These are phyloP conservation scores for Bucco capensis DNA, from an alignment of 2,113 vertebrate genomes.

Conservation along the genomic window DNA sequence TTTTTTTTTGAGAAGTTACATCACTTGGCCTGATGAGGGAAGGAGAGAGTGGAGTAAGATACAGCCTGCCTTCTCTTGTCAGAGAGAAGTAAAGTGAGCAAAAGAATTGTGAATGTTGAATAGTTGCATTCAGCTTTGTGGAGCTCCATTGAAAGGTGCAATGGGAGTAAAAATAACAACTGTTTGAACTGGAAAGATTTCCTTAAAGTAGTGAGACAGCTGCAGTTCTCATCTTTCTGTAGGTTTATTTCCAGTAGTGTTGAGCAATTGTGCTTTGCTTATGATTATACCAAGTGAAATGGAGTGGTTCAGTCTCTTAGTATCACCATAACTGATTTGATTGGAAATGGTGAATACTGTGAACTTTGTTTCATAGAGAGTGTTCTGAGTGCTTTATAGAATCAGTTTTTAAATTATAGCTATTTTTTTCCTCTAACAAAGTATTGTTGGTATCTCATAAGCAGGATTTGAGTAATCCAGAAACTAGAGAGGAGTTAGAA, in stretches of 20 bases:
- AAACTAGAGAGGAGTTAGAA: not conserved
- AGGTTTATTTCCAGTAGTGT: not conserved
- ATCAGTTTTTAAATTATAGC: not conserved
- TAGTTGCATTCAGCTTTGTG: not conserved
- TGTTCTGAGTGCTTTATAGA: not conserved
- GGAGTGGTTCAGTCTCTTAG: not conserved
- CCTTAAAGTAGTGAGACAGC: not conserved
- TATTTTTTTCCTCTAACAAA: not conserved
- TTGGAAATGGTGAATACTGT: not conserved
- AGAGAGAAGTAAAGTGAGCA: not conserved
- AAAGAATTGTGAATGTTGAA: not conserved
- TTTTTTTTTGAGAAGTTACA: not conserved
- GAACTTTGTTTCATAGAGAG: not conserved
- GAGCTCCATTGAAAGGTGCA: not conserved
- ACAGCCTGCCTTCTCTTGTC: no score
- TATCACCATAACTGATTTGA: not conserved
- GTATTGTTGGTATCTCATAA: not conserved
- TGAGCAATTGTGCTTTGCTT: not conserved
- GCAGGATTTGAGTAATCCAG: not conserved
- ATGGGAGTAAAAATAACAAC: not conserved
- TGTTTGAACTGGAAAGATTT: not conserved
- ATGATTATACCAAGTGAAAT: not conserved
- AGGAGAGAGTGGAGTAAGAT: no score
- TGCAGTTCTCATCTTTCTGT: not conserved
- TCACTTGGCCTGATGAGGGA: no score